These are phyloP conservation scores for Rhaphigaster nebulosa DNA, from an alignment of 2,888 invertebrate genomes.

Conservation along the genomic window DNA sequence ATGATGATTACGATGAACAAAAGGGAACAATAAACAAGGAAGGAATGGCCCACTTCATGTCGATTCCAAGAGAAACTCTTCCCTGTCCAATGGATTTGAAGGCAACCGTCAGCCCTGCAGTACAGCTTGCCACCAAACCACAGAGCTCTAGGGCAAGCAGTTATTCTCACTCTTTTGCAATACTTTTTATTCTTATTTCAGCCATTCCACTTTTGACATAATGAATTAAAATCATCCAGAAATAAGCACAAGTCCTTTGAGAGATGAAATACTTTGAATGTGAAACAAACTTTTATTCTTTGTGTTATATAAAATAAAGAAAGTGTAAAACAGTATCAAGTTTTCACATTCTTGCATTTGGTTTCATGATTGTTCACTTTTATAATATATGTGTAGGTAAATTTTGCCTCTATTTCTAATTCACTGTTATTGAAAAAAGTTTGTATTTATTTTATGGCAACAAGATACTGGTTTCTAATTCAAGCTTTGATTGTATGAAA, in stretches of 20 bases:
- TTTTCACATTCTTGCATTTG: conserved; percentile 36
- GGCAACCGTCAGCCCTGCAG: conserved; percentile 62
- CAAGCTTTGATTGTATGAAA: conserved; percentile 11
- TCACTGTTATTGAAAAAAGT: conserved; percentile 24
- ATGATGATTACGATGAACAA: conserved; percentile 48
- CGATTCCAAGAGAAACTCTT: conserved; percentile 66
- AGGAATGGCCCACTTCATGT: conserved; percentile 56
- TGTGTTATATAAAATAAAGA: neutral
- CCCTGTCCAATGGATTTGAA: conserved; percentile 69
- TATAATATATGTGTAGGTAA: conserved; percentile 41
- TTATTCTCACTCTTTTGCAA: conserved; percentile 36
- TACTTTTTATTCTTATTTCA: conserved; percentile 24
- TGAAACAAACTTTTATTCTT: conserved; percentile 13
- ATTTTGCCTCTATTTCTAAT: conserved; percentile 42
- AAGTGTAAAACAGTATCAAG: conserved; percentile 15
- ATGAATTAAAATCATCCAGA: conserved; percentile 5
- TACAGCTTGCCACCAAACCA: conserved; percentile 61
- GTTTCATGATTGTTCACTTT: neutral
- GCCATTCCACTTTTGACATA: conserved; percentile 43
- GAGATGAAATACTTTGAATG: neutral
- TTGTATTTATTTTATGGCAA: neutral
- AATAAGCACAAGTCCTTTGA: conserved; percentile 17
- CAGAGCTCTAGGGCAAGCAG: conserved; percentile 54
- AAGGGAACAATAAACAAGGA: conserved; percentile 35
- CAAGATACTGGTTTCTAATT: neutral